Base-by-base conservation (phyloP, 1,140 invertebrate species). In the Danaus plexippus region DNA sequence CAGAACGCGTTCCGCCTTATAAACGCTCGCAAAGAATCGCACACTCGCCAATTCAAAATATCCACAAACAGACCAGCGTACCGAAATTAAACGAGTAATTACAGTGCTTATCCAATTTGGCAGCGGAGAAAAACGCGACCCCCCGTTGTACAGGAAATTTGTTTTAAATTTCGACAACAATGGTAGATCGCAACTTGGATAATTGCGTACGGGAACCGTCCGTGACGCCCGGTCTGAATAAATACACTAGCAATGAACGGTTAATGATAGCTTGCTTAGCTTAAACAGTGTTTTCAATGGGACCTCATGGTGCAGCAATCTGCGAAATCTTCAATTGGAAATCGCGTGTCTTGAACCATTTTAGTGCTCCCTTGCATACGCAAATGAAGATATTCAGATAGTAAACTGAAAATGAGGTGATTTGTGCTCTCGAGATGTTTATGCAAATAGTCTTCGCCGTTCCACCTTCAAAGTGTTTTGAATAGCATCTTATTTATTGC, bases 111-210 rank as follows among this genome's bases (percentile, higher is more conserved):
- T 84, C 80, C 82, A 85, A 85, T 85, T 85, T 84, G 79, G 76
- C 75, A 69, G 71, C 67, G 67, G 67, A 79, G 71, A 79, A 83
- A 80, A 85, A 81, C 71, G 68, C 77, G 77, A 79, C 80, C 82
- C 76, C 82, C 79, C 73, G 62, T 77, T 71, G 64, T 68, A 76
- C 75, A 80, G 77, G 79, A 82, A 85, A 85, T 84, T 84, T 85
- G 82, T 85, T 85, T 85, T 82, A 82, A 85, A 83, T 80, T 82
- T 85, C 82, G 71, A 82, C 80, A 85, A 85, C 82, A 85, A 85
- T 85, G 82, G 80, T 71, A 80, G 82, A 85, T 85, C 61, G 71
- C 67, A 55, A 68, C 54, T 63, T 51, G 70, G 80, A 82, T 85
- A 82, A 84, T 80, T 83, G 73, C 69, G 73, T 70, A 73, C 69